Evolutionary conservation across 2,113 vertebrate species (phyloP).

Genomic region (Mus pahari): DNA sequence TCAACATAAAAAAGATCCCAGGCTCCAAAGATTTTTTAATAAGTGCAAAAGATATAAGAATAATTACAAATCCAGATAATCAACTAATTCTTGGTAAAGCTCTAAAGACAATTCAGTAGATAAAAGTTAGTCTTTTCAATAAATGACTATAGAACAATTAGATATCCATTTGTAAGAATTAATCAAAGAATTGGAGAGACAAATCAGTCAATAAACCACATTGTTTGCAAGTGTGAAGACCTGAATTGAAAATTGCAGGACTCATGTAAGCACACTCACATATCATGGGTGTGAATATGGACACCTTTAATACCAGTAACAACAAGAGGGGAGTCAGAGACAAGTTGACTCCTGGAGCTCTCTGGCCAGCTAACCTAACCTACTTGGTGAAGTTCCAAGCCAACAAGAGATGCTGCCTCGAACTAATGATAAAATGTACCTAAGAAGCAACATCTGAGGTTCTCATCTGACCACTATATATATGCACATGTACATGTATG

Average conservation of each 20-base stretch:
- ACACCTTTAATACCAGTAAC: background rate
- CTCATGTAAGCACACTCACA: background rate
- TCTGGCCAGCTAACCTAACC: background rate
- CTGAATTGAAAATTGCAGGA: background rate
- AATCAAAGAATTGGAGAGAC: background rate
- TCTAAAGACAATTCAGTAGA: constrained; percentile 1
- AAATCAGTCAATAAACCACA: background rate
- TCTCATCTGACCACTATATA: background rate
- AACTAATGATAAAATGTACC: too few relatives aligned
- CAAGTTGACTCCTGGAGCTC: background rate
- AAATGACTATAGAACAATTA: background rate
- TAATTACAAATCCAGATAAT: background rate
- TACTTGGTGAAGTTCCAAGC: background rate
- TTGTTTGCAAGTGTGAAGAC: background rate
- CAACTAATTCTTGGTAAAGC: constrained; percentile 5
- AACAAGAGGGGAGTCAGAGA: background rate
- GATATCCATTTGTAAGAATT: background rate
- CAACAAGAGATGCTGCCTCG: background rate
- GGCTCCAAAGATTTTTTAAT: constrained; percentile 2
- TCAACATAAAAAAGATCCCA: constrained; percentile 1
- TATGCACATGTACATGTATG: background rate
- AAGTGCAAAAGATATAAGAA: background rate
- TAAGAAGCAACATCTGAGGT: background rate
- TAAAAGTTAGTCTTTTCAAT: background rate
- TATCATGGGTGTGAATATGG: background rate